phyloP scores from a whole-genome alignment of 2,797 vertebrate species.

The Limosa lapponica region DNA sequence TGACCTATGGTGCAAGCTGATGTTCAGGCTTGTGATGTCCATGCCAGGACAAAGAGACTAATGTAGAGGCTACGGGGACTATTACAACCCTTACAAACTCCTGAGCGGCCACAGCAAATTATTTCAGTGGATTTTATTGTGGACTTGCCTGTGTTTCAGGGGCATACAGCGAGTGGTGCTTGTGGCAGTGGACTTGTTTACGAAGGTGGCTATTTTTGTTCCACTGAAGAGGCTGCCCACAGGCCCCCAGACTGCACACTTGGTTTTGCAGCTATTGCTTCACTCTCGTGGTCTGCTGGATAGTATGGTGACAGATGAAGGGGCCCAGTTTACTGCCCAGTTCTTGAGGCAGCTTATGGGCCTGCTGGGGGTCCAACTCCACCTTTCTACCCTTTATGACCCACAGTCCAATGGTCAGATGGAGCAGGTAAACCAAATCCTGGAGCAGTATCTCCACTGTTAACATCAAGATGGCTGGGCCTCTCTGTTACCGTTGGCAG shows the following conservation, averaged over 20 bases:
- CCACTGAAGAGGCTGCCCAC: neutral
- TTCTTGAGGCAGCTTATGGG: neutral
- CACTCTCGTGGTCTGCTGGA: neutral
- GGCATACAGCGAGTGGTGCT: neutral
- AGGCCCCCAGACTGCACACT: neutral
- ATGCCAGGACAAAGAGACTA: neutral
- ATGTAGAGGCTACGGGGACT: neutral
- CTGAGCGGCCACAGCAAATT: neutral
- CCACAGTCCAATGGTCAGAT: neutral
- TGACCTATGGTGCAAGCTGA: neutral
- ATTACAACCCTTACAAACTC: neutral
- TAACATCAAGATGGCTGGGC: neutral
- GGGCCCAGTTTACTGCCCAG: neutral
- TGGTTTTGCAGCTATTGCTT: neutral
- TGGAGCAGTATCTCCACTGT: neutral
- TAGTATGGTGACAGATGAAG: neutral
- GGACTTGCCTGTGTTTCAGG: neutral
- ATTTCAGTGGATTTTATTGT: neutral
- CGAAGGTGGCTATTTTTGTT: neutral
- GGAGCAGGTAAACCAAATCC: neutral
- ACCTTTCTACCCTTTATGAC: neutral
- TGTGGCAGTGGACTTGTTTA: neutral
- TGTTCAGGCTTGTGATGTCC: neutral
- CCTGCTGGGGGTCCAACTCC: neutral
- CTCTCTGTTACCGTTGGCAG: neutral